These are phyloP conservation scores for Conopomorpha cramerella DNA, from an alignment of 1,140 invertebrate species.

Conservation along the genomic window DNA sequence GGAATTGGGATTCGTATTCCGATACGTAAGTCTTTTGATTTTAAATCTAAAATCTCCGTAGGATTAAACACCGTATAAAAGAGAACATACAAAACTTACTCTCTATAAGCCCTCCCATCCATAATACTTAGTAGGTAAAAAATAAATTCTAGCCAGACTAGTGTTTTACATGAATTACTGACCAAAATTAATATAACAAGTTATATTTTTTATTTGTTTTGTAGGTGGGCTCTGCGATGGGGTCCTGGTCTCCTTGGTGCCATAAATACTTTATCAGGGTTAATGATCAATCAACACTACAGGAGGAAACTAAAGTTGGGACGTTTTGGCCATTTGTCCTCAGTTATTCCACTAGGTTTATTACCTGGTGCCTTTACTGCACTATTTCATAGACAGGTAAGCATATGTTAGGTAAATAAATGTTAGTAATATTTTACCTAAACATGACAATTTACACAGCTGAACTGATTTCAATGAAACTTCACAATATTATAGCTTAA, in stretches of 20 bases:
- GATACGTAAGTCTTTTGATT: constrained; percentile 25
- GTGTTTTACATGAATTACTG: neutral
- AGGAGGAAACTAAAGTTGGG: constrained; percentile 31
- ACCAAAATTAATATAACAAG: neutral
- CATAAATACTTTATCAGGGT: constrained; percentile 24
- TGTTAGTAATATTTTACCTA: too few species aligned
- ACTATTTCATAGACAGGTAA: constrained; percentile 43
- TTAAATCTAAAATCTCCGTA: neutral
- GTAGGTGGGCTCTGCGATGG: constrained; percentile 37
- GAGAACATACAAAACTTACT: neutral
- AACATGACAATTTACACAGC: too few species aligned
- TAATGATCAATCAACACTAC: constrained; percentile 37
- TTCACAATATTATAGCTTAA: too few species aligned
- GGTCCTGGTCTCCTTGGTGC: constrained; percentile 23
- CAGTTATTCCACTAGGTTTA: constrained; percentile 27
- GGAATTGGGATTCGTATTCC: constrained; percentile 21
- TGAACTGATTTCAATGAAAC: too few species aligned
- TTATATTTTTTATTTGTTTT: constrained; percentile 10
- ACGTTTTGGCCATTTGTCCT: constrained; percentile 29
- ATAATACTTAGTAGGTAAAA: constrained; percentile 1
- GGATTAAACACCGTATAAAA: neutral
- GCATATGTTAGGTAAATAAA: too few species aligned
- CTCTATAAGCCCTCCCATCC: neutral
- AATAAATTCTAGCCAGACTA: neutral
- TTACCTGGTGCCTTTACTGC: constrained; percentile 35